These are phyloP conservation scores for Bubalus kerabau DNA, from an alignment of 2,113 vertebrate genomes.

Conservation along the genomic window DNA sequence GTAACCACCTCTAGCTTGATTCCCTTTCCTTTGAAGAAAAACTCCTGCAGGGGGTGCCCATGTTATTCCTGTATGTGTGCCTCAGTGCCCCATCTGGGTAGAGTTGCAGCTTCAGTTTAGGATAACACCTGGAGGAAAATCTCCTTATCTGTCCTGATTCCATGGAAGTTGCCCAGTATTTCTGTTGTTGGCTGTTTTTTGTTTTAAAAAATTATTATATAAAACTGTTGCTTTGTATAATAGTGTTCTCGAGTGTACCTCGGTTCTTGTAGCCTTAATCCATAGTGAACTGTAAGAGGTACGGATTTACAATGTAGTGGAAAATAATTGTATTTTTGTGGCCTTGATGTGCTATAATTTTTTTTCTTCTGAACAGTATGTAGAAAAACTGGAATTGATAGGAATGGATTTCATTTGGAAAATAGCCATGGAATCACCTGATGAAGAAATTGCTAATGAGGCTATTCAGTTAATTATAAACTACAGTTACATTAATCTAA, in stretches of 20 bases:
- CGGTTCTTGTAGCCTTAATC: background rate
- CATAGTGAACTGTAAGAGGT: background rate
- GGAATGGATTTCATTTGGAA: constrained; percentile 99
- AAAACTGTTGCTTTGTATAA: background rate
- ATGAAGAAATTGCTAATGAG: constrained; percentile 99
- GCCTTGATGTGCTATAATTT: background rate
- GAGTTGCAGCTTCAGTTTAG: background rate
- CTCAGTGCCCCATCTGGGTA: background rate
- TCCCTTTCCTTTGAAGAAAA: constrained; percentile 1
- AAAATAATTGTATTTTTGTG: background rate
- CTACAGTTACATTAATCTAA: constrained; percentile 98
- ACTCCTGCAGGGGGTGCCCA: background rate
- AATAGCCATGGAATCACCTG: constrained; percentile 98
- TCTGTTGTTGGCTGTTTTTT: background rate
- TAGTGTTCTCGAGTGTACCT: background rate
- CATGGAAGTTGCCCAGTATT: background rate
- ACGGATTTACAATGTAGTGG: background rate
- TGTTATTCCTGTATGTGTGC: background rate
- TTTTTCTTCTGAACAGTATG: constrained; percentile 84
- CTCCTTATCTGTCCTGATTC: background rate
- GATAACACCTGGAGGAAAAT: background rate
- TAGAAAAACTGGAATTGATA: constrained; percentile 96
- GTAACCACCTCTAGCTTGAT: background rate
- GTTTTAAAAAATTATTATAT: background rate
- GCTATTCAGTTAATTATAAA: constrained; percentile 98